A percentile compares a stretch with the other conserved stretches of the same genome.
These are phyloP conservation scores for Drosophila neutralis DNA, from an alignment of 2,888 invertebrate species.

Conservation along the genomic window DNA sequence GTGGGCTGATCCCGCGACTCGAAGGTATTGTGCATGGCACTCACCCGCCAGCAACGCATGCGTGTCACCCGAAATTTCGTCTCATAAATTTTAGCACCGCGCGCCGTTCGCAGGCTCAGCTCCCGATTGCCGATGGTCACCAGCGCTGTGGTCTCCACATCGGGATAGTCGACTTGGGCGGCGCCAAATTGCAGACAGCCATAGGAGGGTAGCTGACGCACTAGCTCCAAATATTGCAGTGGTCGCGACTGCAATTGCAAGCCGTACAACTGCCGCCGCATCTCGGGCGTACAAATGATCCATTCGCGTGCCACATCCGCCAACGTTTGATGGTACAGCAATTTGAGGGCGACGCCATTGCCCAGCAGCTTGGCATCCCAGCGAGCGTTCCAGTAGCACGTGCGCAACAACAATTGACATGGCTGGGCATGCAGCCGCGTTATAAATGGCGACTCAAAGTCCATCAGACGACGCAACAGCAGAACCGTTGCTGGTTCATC, in stretches of 20 bases:
- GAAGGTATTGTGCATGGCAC: constrained; percentile 88
- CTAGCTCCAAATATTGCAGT: constrained; percentile 94
- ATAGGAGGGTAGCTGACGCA: constrained; percentile 93
- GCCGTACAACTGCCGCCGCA: constrained; percentile 88
- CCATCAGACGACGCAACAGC: constrained; percentile 95
- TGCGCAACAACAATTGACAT: constrained; percentile 93
- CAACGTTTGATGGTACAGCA: constrained; percentile 94
- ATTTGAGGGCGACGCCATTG: constrained; percentile 92
- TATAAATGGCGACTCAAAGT: constrained; percentile 98
- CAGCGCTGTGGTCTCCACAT: constrained; percentile 87
- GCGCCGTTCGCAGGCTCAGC: constrained; percentile 89
- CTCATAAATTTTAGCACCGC: constrained; percentile 89
- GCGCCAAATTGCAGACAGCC: constrained; percentile 93
- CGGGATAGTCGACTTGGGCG: constrained; percentile 91
- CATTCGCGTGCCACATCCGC: constrained; percentile 95
- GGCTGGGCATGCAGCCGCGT: constrained; percentile 91
- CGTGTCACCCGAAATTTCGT: constrained; percentile 96
- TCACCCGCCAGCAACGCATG: constrained; percentile 99
- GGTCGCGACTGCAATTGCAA: constrained; percentile 92
- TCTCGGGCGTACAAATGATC: constrained; percentile 90
- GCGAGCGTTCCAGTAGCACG: constrained; percentile 95
- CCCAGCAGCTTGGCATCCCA: constrained; percentile 93
- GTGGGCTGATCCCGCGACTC: constrained; percentile 73
- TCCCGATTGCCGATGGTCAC: constrained; percentile 95
- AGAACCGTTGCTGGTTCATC: constrained; percentile 88